A percentile compares a stretch with the other conserved stretches of the same genome.
phyloP scores from a whole-genome alignment of 2,113 vertebrate genomes.

The Oreocharis arfaki region DNA sequence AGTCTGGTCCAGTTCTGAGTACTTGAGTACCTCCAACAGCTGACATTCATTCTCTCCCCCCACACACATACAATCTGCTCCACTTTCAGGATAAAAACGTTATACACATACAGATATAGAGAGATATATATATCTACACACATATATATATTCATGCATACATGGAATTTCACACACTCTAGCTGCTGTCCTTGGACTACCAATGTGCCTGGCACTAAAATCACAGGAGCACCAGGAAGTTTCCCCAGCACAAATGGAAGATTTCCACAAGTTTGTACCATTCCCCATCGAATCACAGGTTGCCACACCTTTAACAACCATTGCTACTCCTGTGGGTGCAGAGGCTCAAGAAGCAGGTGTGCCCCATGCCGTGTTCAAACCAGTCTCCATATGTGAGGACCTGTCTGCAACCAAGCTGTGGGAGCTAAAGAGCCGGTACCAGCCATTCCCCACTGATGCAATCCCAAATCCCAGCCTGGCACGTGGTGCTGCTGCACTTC shows the following conservation, averaged over 20 bases:
- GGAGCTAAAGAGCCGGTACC: background rate
- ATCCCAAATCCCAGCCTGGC: background rate
- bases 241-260: background rate
- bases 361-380: rapidly evolving
- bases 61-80: background rate
- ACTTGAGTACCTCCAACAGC: background rate
- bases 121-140: too few species aligned
- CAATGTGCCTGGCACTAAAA: background rate
- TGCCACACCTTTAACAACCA: rapidly evolving
- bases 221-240: background rate
- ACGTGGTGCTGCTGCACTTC: background rate
- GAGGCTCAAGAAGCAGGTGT: background rate
- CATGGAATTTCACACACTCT: background rate
- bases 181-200: background rate
- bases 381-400: background rate
- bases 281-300: rapidly evolving
- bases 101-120: too few species aligned
- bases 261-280: background rate
- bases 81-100: background rate
- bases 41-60: background rate
- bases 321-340: too few species aligned
- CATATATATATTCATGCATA: too few species aligned
- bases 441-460: rapidly evolving
- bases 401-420: background rate
- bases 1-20: background rate